Evolutionary conservation across 2,113 vertebrate genomes (phyloP), one percentile per base, ranked within the genome.

Genomic region (Ranitomeya imitator): DNA sequence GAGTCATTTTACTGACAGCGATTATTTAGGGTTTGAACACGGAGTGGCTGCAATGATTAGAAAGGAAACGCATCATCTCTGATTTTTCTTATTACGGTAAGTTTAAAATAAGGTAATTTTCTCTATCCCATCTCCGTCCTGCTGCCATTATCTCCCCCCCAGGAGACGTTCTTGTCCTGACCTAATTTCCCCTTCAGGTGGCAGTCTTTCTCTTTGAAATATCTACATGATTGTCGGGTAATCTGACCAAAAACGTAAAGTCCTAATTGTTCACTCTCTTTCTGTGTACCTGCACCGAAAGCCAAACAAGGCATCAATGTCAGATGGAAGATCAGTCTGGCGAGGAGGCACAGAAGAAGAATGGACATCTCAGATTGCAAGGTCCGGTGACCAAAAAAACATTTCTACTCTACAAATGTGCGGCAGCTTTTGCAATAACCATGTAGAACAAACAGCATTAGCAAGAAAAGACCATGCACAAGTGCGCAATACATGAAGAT

Each of bases 181-280:
- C 60, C 60, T 21, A n/a, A 1, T 83, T 52, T 83, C 45, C 63
- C 81, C 81, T 69, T 54, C 63, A 69, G 81, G 63, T 83, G 81
- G 81, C 81, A 83, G 81, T 83, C 61, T 83, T 54, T 52, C 81
- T 52, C 81, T 65, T 52, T 67, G 61, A n/a, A 83, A 69, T 52
- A 23, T 67, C 45, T 16, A 18, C 59, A 13, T 2, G 16, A n/a
- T 19, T 83, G 4, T 65, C 3, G 13, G 19, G 60, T 51, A 61
- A 37, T 37, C 18, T 19, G 57, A 18, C 54, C 26, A 65, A 19
- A 83, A 51, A 51, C 3, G 45, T 14, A 9, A 52, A 19, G n/a
- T 19, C 0, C 2, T 0, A 51, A n/a, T 51, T n/a, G n/a, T 13
- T 83, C 60, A 7, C 26, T 13, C 19, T 52, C 16, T 60, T 60